Base-by-base conservation (phyloP, 2,113 vertebrate species). In the Tyto alba region DNA sequence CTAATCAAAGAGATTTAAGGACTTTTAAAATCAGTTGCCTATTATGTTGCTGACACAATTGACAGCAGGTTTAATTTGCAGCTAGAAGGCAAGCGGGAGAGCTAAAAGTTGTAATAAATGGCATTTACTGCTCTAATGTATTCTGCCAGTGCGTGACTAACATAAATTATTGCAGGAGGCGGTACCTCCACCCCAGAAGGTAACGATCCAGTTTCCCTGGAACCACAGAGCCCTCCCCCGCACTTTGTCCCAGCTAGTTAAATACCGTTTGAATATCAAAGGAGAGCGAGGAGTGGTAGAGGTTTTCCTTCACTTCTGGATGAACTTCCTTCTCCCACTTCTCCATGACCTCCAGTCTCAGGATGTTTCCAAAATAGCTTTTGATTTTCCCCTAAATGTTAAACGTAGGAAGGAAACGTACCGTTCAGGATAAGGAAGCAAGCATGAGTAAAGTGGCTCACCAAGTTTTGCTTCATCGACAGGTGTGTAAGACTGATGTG, bases 261-360 rank as follows among this genome's bases (percentile, higher is more conserved):
- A 94, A 96, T 97, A 98, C 98, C 98, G 89, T 95, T 94, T 97
- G 97, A 63, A 98, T 78, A 67, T 98, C 98, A 20, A 92, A 74
- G 94, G 97, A 97, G 50, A 98, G 66, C 0, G 94, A 89, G 17
- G 95, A 48, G 20, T 91, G 77, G 91, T 97, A 98, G 27, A 60
- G 96, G 74, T 93, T 98, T 89, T 95, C 93, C 32, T 93, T 50
- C 71, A 95, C 66, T 21, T 98, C 97, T 7, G 96, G 95, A 67
- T 89, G 73, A 82, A 94, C 79, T 8, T 81, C 91, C 14, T 74
- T 94, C 36, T 86, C 82, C 98, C 98, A 98, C 78, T 95, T 96
- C 17, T 77, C 93, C 0, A 10, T 84, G 90, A 74, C 87, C 78
- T 98, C 98, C 32, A 97, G 62, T 63, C 48, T 69, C 85, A 98